These are phyloP conservation scores for Spialia ferax DNA, from an alignment of 2,888 invertebrate species.

Conservation along the genomic window DNA sequence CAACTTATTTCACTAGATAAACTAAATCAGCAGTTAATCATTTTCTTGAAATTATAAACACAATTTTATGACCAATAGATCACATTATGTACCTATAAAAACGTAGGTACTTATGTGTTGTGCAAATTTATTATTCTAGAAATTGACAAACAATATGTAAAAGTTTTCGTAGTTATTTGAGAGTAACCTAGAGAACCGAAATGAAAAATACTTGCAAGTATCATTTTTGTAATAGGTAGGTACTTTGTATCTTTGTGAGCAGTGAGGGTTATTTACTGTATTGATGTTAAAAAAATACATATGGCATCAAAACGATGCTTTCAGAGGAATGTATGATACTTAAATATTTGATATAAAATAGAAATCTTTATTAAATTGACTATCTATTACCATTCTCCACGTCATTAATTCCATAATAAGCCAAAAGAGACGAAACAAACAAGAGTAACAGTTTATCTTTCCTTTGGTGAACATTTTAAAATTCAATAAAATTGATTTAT, in stretches of 20 bases:
- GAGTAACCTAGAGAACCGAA: not conserved
- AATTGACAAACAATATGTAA: not conserved
- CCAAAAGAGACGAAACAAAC: not conserved
- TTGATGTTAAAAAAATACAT: slow-evolving; percentile 1
- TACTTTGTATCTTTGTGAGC: not conserved
- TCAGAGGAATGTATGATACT: not conserved
- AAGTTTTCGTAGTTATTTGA: too few species aligned
- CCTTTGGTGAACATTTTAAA: not conserved
- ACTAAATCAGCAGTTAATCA: too few species aligned
- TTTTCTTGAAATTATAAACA: too few species aligned
- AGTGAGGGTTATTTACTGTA: not conserved
- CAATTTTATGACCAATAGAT: too few species aligned
- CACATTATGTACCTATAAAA: too few species aligned
- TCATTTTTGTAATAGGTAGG: not conserved
- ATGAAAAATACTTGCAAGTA: not conserved
- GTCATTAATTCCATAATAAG: not conserved
- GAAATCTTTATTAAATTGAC: slow-evolving; percentile 4
- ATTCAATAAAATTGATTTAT: not conserved
- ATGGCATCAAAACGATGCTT: not conserved
- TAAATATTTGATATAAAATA: slow-evolving; percentile 1
- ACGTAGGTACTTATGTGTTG: too few species aligned
- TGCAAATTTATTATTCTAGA: not conserved
- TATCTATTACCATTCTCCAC: not conserved
- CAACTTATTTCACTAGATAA: too few species aligned
- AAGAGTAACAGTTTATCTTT: not conserved